Base-by-base conservation (phyloP, 2,888 invertebrate species). In the Tholera decimalis region DNA sequence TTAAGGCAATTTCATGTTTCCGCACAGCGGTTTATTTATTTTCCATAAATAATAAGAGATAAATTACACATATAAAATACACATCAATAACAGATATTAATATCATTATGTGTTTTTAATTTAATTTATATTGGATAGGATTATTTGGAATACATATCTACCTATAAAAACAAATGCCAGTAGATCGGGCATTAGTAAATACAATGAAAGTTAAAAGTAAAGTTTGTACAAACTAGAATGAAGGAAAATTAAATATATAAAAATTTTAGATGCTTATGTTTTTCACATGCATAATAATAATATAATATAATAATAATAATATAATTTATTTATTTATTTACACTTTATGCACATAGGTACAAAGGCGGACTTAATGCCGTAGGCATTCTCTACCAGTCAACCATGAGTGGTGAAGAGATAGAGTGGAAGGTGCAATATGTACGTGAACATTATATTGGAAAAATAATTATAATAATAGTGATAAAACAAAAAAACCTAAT, bases 1-100 rank as follows among this genome's bases (percentile, higher is more conserved):
- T 53, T 35, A 68, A 49, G 71, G 58, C 68, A 68, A 44, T 54
- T 41, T 51, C 28, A 28, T 43, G 18, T 74, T 33, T 59, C 24
- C 7, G 54, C 49, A 60, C 28, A 39, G 41, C 55, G 22, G n/a
- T 53, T 47, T 20, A 24, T 7, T 61, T 49, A 62, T 43, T 26
- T 53, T 44, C n/a, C 6, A 13, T 35, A 55, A n/a, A 43, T 28
- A 56, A 44, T 18, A 35, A 28, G 11, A 44, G 35, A n/a, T 15
- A 41, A 28, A 15, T 11, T 26, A 41, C 26, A 7, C 24, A 18
- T n/a, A 5, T 11, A 28, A 47, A 18, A 5, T 6, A 43, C 6
- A 39, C 18, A 39, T 18, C 0, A 39, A 8, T 22, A 35, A 6
- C 15, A 35, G 15, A 15, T 15, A 15, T 35, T 18, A 28, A 28